phyloP scores from a whole-genome alignment of 2,888 invertebrate genomes.

The Agriopis marginaria region DNA sequence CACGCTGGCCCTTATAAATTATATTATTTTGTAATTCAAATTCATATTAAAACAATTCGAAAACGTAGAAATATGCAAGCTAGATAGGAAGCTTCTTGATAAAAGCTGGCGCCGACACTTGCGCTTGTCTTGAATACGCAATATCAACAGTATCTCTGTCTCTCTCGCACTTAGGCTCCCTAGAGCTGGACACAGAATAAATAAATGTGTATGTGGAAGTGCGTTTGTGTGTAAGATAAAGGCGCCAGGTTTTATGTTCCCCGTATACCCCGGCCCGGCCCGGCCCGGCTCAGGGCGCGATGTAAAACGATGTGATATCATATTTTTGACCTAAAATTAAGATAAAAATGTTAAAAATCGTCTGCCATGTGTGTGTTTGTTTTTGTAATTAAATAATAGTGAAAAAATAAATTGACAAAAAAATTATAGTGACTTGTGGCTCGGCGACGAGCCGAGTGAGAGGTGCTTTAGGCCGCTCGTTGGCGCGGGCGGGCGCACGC shows the following conservation, averaged over 20 bases:
- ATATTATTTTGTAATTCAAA: too few species aligned
- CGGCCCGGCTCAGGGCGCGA: conserved; percentile 6
- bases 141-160: not conserved
- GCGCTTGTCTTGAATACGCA: not conserved
- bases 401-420: conserved; percentile 63
- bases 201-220: not conserved
- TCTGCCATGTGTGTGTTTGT: conserved; percentile 76
- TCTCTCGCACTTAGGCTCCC: not conserved
- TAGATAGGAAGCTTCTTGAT: not conserved
- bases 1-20: too few species aligned
- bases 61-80: not conserved
- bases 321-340: conserved; percentile 74
- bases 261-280: not conserved
- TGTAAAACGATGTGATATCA: conserved; percentile 62
- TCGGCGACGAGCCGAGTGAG: conserved; percentile 2
- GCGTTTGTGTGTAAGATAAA: not conserved
- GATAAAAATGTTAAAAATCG: conserved; percentile 75
- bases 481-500: conserved; percentile 20
- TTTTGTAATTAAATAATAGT: conserved; percentile 74
- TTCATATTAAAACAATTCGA: not conserved
- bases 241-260: not conserved
- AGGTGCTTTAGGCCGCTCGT: conserved; percentile 41
- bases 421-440: conserved; percentile 52
- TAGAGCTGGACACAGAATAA: not conserved
- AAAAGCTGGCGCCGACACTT: not conserved